Evolutionary conservation across 2,797 vertebrate genomes (phyloP).

Genomic region (Arvicola amphibius): DNA sequence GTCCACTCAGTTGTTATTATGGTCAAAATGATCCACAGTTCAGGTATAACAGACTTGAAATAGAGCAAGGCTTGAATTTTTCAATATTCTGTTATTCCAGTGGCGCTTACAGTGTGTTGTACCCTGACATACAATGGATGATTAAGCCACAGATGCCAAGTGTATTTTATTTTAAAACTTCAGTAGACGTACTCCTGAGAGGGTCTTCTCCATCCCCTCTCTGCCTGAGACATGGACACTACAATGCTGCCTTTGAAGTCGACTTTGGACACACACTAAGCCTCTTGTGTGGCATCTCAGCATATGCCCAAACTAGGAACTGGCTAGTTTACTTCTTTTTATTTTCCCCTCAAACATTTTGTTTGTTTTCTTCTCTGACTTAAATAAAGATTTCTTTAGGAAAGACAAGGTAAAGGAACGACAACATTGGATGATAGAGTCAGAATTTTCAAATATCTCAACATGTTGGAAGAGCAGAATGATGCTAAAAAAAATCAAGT

Average conservation of each 20-base stretch:
- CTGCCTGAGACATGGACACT: not conserved
- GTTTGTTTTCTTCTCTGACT: not conserved
- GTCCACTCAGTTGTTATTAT: not conserved
- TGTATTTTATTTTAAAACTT: not conserved
- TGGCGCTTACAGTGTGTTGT: not conserved
- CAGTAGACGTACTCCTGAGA: not conserved
- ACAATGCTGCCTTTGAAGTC: not conserved
- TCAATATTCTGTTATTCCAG: not conserved
- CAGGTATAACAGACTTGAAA: not conserved
- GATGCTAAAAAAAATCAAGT: not conserved
- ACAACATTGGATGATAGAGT: not conserved
- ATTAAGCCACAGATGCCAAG: slow-evolving; percentile 3
- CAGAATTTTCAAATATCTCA: not conserved
- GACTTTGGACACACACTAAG: not conserved
- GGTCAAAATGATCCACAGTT: not conserved
- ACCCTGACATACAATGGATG: not conserved
- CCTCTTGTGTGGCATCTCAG: not conserved
- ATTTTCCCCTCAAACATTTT: not conserved
- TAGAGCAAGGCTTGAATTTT: not conserved
- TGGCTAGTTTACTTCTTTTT: slow-evolving; percentile 11
- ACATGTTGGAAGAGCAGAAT: not conserved
- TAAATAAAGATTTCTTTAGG: not conserved
- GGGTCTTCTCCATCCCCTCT: not conserved
- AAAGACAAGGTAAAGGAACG: slow-evolving; percentile 8
- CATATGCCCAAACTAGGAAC: not conserved